phyloP scores from a whole-genome alignment of 2,888 invertebrate species.

The Xestia rhomboidea region DNA sequence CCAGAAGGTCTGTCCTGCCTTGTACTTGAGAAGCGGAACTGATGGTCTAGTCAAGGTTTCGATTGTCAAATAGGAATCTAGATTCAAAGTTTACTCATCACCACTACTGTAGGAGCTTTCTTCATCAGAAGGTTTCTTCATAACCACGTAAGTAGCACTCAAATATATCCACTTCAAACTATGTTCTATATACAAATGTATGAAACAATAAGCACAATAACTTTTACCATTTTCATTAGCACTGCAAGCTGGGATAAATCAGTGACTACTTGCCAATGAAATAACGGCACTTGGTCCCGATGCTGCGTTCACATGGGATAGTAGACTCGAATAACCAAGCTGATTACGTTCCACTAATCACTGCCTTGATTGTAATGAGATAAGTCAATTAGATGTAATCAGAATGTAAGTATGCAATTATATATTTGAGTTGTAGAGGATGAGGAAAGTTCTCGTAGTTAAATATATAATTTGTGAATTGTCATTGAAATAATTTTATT shows the following conservation, averaged over 20 bases:
- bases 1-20: not conserved
- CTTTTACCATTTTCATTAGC: constrained; percentile 69
- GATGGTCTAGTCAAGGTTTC: not conserved
- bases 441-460: constrained; percentile 36
- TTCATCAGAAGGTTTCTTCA: not conserved
- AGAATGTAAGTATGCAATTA: constrained; percentile 50
- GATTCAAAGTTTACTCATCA: not conserved
- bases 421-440: constrained; percentile 22
- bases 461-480: constrained; percentile 34
- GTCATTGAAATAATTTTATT: constrained; percentile 20
- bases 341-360: constrained; percentile 55
- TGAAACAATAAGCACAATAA: constrained; percentile 69
- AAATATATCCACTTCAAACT: not conserved
- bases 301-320: constrained; percentile 67
- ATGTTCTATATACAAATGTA: constrained; percentile 17
- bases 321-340: constrained; percentile 49
- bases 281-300: constrained; percentile 73
- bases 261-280: constrained; percentile 75
- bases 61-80: not conserved
- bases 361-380: constrained; percentile 52
- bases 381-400: constrained; percentile 56
- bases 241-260: constrained; percentile 75
- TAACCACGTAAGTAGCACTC: not conserved
- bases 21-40: not conserved
- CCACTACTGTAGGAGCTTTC: not conserved